Evolutionary conservation across 1,140 invertebrate species (phyloP).

Genomic region (Lamellibrachia luymesi): DNA sequence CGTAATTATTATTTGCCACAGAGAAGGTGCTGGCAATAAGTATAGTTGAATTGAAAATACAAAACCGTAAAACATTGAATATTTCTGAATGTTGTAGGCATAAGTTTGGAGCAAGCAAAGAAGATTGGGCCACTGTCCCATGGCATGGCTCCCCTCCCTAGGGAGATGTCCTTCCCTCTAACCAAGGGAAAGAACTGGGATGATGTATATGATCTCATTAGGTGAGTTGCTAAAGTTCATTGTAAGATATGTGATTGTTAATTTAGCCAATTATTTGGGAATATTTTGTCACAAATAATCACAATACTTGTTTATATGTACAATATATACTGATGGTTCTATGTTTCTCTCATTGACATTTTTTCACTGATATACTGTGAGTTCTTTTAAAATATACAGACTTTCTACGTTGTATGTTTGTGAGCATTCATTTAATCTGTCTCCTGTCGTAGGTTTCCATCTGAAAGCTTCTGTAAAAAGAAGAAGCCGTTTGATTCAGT

Average conservation of each 20-base stretch:
- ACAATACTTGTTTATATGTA: background rate
- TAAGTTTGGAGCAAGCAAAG: conserved; percentile 50
- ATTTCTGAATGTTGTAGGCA: conserved; percentile 35
- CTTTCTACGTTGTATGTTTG: background rate
- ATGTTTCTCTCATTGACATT: background rate
- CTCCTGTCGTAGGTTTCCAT: conserved; percentile 40
- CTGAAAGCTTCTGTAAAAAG: conserved; percentile 28
- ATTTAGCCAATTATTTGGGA: background rate
- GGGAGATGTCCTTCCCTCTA: conserved; percentile 52
- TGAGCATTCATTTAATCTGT: background rate
- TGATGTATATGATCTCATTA: conserved; percentile 54
- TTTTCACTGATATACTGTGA: background rate
- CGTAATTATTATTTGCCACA: background rate
- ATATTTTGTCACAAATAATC: background rate
- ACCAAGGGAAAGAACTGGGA: conserved; percentile 51
- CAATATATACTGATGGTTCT: background rate
- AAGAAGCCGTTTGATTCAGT: conserved; percentile 49
- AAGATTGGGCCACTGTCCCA: conserved; percentile 38
- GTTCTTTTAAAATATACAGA: background rate
- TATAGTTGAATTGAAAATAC: too few relatives aligned
- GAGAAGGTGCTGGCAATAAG: background rate
- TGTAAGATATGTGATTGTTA: background rate
- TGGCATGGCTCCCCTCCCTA: conserved; percentile 47
- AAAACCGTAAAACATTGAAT: background rate
- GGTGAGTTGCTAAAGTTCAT: conserved; percentile 32